Evolutionary conservation across 2,113 vertebrate species (phyloP).

Genomic region (Ifrita kowaldi): DNA sequence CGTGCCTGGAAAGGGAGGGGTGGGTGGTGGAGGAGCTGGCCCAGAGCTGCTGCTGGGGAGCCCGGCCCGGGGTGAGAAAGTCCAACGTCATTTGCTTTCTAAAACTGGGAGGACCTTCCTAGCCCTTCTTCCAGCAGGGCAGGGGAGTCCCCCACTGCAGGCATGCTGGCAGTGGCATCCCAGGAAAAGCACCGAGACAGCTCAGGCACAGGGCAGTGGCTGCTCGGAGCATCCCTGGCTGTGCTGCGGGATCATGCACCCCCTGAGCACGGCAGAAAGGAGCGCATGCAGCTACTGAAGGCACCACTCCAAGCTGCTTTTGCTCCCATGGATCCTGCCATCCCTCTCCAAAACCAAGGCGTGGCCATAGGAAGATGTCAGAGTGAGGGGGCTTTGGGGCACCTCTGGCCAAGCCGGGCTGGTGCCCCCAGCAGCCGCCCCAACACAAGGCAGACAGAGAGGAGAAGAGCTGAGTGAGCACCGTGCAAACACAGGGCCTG

Average conservation of each 20-base stretch:
- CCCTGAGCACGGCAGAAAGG: background rate
- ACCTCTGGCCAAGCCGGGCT: accelerated
- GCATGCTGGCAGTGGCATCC: accelerated
- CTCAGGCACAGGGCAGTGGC: accelerated
- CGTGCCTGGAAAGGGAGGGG: background rate
- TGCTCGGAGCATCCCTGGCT: background rate
- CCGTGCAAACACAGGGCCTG: accelerated
- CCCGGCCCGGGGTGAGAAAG: accelerated
- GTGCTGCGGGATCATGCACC: accelerated
- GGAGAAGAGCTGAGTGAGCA: background rate
- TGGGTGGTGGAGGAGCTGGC: background rate
- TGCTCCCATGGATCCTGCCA: background rate
- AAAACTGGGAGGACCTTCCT: background rate
- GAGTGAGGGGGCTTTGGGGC: accelerated
- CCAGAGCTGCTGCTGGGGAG: background rate
- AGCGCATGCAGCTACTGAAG: background rate
- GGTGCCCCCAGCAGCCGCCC: background rate
- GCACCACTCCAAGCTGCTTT: background rate
- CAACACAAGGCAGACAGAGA: background rate
- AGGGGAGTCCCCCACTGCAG: accelerated
- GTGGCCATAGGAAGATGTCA: background rate
- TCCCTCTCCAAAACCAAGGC: background rate
- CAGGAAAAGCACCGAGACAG: background rate
- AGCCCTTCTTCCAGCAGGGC: background rate
- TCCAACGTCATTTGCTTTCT: background rate